These are phyloP conservation scores for Ceraclea dissimilis DNA, from an alignment of 2,888 invertebrate species.

Conservation along the genomic window DNA sequence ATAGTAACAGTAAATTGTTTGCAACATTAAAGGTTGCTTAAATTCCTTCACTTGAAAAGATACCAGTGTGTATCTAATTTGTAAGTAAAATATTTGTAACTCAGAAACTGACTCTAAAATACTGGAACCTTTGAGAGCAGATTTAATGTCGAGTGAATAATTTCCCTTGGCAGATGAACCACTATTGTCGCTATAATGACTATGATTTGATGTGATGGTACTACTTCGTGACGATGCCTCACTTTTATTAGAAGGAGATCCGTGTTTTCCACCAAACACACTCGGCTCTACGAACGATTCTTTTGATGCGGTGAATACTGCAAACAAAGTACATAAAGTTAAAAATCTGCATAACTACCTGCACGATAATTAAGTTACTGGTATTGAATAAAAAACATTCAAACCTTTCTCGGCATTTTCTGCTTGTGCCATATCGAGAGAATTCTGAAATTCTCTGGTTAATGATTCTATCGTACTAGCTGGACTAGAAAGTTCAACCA, in stretches of 20 bases:
- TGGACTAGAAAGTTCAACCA: constrained; percentile 60
- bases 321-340: constrained; percentile 2
- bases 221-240: constrained; percentile 29
- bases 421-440: constrained; percentile 48
- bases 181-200: constrained; percentile 21
- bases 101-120: too few relatives aligned
- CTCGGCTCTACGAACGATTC: constrained; percentile 11
- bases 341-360: not conserved
- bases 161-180: constrained; percentile 27
- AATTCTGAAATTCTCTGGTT: constrained; percentile 76
- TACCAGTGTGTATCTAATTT: too few relatives aligned
- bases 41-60: too few relatives aligned
- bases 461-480: constrained; percentile 73
- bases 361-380: too few relatives aligned
- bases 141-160: constrained; percentile 45
- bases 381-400: not conserved
- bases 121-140: constrained; percentile 50
- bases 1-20: too few relatives aligned
- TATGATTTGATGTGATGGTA: constrained; percentile 24
- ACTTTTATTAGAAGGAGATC: constrained; percentile 19
- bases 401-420: constrained; percentile 32
- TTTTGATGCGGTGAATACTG: constrained; percentile 20
- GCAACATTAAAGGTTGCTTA: too few relatives aligned
- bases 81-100: too few relatives aligned
- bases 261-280: constrained; percentile 13